Conservation (phyloP, 2,113 vertebrate genomes). For the Sisor rabdophorus region DNA sequence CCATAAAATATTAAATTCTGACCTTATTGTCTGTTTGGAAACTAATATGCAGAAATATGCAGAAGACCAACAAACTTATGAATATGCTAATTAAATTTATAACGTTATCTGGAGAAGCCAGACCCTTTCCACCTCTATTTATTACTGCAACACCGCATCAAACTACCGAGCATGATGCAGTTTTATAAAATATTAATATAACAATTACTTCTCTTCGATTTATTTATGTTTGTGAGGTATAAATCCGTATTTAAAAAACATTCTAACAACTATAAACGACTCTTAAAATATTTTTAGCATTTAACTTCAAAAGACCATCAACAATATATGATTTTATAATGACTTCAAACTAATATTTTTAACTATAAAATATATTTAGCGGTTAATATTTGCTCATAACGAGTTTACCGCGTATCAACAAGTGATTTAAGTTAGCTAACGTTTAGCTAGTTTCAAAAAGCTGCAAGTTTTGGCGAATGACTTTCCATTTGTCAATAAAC, state of each 20-base stretch:
- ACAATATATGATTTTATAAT: no score
- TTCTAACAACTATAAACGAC: no score
- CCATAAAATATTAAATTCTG: neutral
- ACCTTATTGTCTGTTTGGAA: neutral
- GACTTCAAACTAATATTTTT: no score
- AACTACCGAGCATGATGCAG: neutral
- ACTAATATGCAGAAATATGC: no score
- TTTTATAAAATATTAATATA: constrained; percentile 15
- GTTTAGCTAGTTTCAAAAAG: neutral
- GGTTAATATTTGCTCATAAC: neutral
- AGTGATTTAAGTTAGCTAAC: neutral
- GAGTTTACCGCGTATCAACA: constrained; percentile 7
- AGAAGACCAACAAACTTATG: neutral
- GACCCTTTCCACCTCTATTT: neutral
- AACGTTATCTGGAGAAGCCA: neutral
- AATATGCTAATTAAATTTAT: neutral
- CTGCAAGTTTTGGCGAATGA: no score
- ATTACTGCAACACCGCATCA: neutral
- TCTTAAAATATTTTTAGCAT: no score
- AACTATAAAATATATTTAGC: no score
- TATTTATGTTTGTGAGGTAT: neutral
- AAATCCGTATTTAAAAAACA: neutral
- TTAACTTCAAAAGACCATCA: no score
- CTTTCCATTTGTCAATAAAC: neutral
- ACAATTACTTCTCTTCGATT: neutral